Evolutionary conservation across 2,888 invertebrate genomes (phyloP), one percentile per base, ranked within the genome.

Genomic region (Stenodema calcarata): DNA sequence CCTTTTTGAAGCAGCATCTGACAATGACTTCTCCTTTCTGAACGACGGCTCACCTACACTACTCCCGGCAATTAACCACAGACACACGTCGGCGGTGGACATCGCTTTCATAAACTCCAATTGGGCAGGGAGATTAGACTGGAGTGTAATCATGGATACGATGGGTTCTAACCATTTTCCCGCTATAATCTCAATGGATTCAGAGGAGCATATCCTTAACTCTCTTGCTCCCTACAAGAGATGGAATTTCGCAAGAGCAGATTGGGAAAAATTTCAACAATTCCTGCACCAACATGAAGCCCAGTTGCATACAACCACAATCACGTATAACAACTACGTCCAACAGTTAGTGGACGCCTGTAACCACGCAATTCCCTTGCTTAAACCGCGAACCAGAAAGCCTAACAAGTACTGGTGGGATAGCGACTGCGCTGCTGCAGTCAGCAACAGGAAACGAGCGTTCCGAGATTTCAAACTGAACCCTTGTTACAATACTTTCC

Each of bases 321-420:
- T 69, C 27, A 69, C 69, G 7, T 69, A 69, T 18, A 35, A 27
- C n/a, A 4, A 1, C 2, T 73, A 28, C 23, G 12, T 73, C 4
- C 14, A 73, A n/a, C 73, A 28, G 35, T 9, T 73, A 14, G 14
- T 14, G 11, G 73, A 73, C 2, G 73, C 73, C 28, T 73, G 73
- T 28, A 28, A 73, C n/a, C 73, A 73, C 3, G 73, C 73, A 28
- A n/a, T 28, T 1, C 73, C 73, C 1, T 1, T 28, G 4, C 3
- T 28, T 30, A 27, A 35, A 73, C 73, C 73, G 0, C 12, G 73
- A 0, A 73, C 1, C 4, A 28, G 6, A n/a, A 73, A 73, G n/a
- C 28, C 73, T 3, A 73, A 73, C 30, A 79, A 79, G n/a, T 42
- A 44, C 50, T 79, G 79, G 79, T 79, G 79, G 79, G 47, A 79